Base-by-base conservation (phyloP, 2,888 invertebrate genomes). In the Himalopsyche tibetana region DNA sequence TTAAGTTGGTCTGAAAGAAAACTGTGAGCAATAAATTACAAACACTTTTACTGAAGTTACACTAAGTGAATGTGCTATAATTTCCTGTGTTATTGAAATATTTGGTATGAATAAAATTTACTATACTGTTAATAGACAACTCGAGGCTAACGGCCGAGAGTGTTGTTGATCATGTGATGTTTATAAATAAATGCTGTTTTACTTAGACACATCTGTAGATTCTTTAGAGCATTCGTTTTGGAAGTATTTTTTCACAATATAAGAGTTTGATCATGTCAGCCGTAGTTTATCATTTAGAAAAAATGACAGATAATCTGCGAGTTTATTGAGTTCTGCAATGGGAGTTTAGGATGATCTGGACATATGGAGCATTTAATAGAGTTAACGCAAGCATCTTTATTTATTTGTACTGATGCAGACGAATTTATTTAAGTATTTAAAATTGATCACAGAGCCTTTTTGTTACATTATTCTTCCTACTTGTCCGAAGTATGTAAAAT, bases 141-240 rank as follows among this genome's bases (percentile, higher is more conserved):
- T 85, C 19, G 51, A n/a, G 74, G 85, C 82, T 51, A 84, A 63
- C 51, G 79, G 84, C 79, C 83, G 63, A 80, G 86, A 83, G 87
- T 82, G 82, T 87, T 88, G 88, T 88, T 88, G 80, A 85, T 85
- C 82, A 84, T 88, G 87, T 88, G 87, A 88, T 88, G 87, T 88
- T 87, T 88, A 86, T 63, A 79, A 55, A 84, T 84, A 82, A 85
- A 85, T 85, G 85, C 84, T 82, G 86, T 85, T 83, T 85, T 84
- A 81, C 56, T 80, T 40, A 80, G 80, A 38, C 80, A 80, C 80
- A 80, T 40, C 38, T 80, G 80, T 80, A 80, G 80, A 40, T 36
- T 80, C 42, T 80, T 80, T 80, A 63, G 63, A 63, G 63, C 63
- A n/a, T 63, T 63, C 19, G n/a, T 63, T 19, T 63, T 28, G 36